A percentile compares a stretch with the other conserved stretches of the same genome.
Conservation (phyloP, 2,113 vertebrate genomes). For the Capreolus pygargus region DNA sequence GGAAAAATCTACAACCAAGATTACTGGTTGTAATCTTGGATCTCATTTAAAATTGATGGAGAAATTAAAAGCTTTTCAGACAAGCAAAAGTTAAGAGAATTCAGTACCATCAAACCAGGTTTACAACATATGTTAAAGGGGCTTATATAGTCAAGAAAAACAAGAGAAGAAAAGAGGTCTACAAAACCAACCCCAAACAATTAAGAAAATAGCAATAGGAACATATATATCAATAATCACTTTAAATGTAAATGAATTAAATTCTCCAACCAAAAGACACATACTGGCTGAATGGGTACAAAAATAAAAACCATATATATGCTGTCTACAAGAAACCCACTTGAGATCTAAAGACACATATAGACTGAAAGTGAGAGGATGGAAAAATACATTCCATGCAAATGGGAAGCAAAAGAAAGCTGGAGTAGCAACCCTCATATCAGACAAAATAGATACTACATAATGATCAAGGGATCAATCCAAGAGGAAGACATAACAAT, state of each 20-base stretch:
- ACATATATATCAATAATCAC: neutral
- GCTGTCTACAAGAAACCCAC: neutral
- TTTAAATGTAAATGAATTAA: neutral
- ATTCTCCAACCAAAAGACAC: neutral
- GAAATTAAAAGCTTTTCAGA: neutral
- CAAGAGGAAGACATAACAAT: neutral
- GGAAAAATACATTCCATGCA: neutral
- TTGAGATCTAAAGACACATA: neutral
- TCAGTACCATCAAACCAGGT: neutral
- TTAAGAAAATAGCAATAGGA: neutral
- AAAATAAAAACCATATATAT: neutral
- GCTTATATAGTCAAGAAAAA: neutral
- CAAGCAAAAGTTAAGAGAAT: neutral
- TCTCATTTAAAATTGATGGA: neutral
- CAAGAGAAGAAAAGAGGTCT: neutral
- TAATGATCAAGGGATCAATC: neutral
- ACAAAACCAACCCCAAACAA: neutral
- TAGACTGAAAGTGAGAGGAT: neutral
- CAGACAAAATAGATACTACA: neutral
- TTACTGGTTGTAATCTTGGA: neutral
- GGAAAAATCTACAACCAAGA: neutral
- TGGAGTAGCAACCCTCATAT: neutral
- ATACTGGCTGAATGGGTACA: neutral
- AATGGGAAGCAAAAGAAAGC: neutral
- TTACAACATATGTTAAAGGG: neutral